These are phyloP conservation scores for Tachysurus vachellii DNA, from an alignment of 2,113 vertebrate species.

Conservation along the genomic window DNA sequence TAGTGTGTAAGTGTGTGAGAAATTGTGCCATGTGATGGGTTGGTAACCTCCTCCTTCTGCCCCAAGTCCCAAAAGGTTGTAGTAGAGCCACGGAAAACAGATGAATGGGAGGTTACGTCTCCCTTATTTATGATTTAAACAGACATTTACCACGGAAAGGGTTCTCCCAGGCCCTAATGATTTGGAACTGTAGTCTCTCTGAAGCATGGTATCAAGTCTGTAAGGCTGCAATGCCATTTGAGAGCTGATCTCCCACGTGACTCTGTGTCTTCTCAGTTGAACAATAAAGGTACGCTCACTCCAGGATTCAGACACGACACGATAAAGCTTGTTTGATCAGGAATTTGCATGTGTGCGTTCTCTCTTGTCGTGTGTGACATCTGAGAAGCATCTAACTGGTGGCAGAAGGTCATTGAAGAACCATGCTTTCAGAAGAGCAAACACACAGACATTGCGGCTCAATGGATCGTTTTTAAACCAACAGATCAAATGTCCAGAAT, in stretches of 20 bases:
- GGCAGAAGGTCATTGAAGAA: not conserved
- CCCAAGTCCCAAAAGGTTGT: no score
- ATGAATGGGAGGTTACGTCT: no score
- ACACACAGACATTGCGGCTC: not conserved
- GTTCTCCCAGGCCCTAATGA: not conserved
- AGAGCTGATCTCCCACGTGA: not conserved
- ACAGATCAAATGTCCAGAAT: not conserved
- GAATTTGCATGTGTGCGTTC: not conserved
- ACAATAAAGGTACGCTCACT: not conserved
- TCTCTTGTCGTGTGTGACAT: not conserved
- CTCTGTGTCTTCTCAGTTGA: not conserved
- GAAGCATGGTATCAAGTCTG: no score
- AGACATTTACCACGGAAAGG: not conserved
- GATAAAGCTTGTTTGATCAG: not conserved
- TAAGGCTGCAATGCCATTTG: not conserved
- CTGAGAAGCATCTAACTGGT: not conserved
- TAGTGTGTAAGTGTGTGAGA: no score
- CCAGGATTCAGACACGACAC: rapidly evolving
- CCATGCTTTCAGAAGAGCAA: not conserved
- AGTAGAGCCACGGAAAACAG: no score
- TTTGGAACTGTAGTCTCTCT: not conserved
- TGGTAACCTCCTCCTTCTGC: no score
- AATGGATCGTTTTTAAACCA: not conserved
- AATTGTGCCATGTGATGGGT: no score
- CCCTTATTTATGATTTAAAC: no score